Evolutionary conservation across 1,140 invertebrate genomes (phyloP), one percentile per base, ranked within the genome.

Genomic region (Pectinophora gossypiella): DNA sequence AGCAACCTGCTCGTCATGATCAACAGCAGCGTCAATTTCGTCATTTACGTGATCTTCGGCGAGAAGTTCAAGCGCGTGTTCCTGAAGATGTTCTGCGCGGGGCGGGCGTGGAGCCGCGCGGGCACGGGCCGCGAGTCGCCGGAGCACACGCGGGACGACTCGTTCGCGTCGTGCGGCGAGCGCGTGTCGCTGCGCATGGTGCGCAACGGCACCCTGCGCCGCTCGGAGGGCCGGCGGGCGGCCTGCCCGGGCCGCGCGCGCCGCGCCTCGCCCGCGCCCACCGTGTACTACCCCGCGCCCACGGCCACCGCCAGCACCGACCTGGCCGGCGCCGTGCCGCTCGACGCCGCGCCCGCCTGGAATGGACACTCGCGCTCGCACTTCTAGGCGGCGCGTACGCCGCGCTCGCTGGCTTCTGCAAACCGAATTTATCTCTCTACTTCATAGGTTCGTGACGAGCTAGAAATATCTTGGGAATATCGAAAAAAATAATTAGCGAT

Each of bases 21-120:
- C 64, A 99, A 99, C 88, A 98, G 96, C 65, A 97, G 97, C 62
- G 95, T 98, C 23, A 99, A 99, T 82, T 99, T 99, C 78, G 93
- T 99, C 47, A 97, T 99, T 56, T 99, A 99, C 86, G 97, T 98
- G 54, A 96, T 98, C 27, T 98, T 98, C 76, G 98, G 97, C 0
- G 95, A 98, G 72, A 98, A 99, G 76, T 99, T 99, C 87, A 95
- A 97, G 69, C 90, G 95, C 32, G 92, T 97, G 50, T 97, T 97
- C 83, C 88, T 97, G 50, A 91, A 94, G 67, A 91, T 96, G 68
- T 97, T 98, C 86, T 97, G 95, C 81, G 91, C 91, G 40, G 89
- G 91, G 16, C 85, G 87, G 2, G 87, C 91, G 58, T 64, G 42
- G 78, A 87, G 20, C 65, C 85, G 62, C 69, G 78, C 46, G 91